Base-by-base conservation (phyloP, 1,140 invertebrate genomes). In the Heliconius eleuchia region DNA sequence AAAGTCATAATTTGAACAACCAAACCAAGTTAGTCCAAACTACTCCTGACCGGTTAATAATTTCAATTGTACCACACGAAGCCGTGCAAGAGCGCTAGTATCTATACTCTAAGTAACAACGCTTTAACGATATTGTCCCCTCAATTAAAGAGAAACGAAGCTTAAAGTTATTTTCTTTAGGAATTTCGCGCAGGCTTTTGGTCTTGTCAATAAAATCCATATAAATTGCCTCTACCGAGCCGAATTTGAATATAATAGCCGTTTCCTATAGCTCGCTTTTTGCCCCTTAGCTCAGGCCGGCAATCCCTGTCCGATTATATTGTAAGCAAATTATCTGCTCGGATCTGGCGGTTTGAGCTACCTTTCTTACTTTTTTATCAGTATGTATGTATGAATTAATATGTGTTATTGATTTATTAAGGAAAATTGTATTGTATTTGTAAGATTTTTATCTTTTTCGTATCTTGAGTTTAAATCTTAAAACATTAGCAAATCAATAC, bases 171-270 rank as follows among this genome's bases (percentile, higher is more conserved):
- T 91, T 91, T 88, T 86, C 87, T 88, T 87, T 83, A 86, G 86
- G 90, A 90, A 92, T 93, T 91, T 91, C 87, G 88, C 87, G 89
- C 86, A 84, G 86, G 80, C 83, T 78, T 85, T 85, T 88, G 83
- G 87, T 89, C 90, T 92, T 94, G 92, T 94, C 92, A 94, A 92
- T 94, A 94, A 92, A 90, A 85, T 87, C 92, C 91, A 89, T 92
- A 94, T 94, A 94, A 92, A 94, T 94, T 92, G 91, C 92, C 89
- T 89, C 85, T 81, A 86, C 88, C 88, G 85, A 85, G 84, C 85
- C 86, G 91, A 92, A 94, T 94, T 92, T 94, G 92, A 94, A 94
- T 92, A 94, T 94, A 94, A 94, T 94, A 92, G 92, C 81, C 84
- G 73, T 83, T 77, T 91, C 88, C 87, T 91, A 88, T 88, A 82